Percentiles rank a stretch among this genome's conserved stretches.
These are phyloP conservation scores for Caenorhabditis elegans DNA, from an alignment of 1,140 invertebrate species.

Conservation along the genomic window DNA sequence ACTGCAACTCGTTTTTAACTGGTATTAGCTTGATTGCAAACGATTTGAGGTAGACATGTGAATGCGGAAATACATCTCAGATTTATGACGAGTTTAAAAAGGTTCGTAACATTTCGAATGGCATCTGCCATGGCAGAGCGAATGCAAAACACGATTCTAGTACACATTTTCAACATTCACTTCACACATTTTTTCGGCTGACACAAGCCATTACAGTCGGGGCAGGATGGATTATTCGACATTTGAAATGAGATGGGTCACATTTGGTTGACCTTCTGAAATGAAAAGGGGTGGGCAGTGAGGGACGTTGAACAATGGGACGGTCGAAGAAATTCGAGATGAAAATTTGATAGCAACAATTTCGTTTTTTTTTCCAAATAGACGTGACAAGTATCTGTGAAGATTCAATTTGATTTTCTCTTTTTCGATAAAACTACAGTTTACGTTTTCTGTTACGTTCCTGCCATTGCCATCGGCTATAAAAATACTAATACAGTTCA, in stretches of 20 bases:
- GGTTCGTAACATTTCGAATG: not conserved
- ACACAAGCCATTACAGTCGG: not conserved
- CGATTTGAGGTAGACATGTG: not conserved
- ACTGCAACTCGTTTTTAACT: not conserved
- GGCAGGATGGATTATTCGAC: not conserved
- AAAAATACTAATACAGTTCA: not conserved
- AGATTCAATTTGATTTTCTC: not conserved
- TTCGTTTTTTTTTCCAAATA: not conserved
- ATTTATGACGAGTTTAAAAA: not conserved
- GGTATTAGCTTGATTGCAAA: not conserved
- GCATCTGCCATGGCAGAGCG: no score
- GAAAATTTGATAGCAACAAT: slow-evolving; percentile 16
- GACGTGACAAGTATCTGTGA: not conserved
- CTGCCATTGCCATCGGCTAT: not conserved
- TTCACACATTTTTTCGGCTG: not conserved
- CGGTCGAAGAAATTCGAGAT: slow-evolving; percentile 1
- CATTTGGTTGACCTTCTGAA: slow-evolving; percentile 17
- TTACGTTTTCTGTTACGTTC: not conserved
- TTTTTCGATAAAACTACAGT: not conserved
- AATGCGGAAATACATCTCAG: not conserved
- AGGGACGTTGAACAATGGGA: slow-evolving; percentile 16
- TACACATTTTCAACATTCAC: not conserved
- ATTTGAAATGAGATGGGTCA: slow-evolving; percentile 13
- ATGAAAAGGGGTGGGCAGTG: not conserved
- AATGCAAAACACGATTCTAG: not conserved